A percentile compares a stretch with the other conserved stretches of the same genome.
phyloP scores from a whole-genome alignment of 2,888 invertebrate genomes.

The Apamea epomidion region DNA sequence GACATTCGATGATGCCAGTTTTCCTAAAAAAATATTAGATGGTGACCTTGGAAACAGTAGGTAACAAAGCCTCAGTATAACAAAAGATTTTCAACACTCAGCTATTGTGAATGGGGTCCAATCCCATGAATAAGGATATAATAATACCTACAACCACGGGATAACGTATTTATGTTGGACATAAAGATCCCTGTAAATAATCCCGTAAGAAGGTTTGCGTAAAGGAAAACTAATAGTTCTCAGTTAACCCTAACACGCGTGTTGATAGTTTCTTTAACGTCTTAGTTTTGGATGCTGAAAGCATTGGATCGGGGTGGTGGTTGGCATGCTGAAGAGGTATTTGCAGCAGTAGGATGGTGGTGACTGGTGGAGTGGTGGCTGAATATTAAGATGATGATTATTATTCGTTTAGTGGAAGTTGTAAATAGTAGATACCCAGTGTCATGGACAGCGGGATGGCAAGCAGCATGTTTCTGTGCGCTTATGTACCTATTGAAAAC shows the following conservation, averaged over 20 bases:
- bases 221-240: slow-evolving; percentile 41
- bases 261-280: background rate
- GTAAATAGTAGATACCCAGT: too few species aligned
- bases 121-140: slow-evolving; percentile 35
- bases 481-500: background rate
- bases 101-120: slow-evolving; percentile 35
- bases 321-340: background rate
- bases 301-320: background rate
- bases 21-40: background rate
- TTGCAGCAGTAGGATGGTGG: background rate
- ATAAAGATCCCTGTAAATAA: slow-evolving; percentile 57
- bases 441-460: background rate
- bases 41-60: too few species aligned
- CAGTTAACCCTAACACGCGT: slow-evolving; percentile 15
- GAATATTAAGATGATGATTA: background rate
- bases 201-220: slow-evolving; percentile 57
- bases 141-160: slow-evolving; percentile 27
- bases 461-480: background rate
- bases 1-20: background rate
- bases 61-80: background rate
- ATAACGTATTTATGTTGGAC: slow-evolving; percentile 48
- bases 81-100: slow-evolving; percentile 39
- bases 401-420: background rate
- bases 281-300: background rate
- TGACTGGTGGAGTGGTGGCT: background rate